These are phyloP conservation scores for Dryobota labecula DNA, from an alignment of 2,888 invertebrate species.

Conservation along the genomic window DNA sequence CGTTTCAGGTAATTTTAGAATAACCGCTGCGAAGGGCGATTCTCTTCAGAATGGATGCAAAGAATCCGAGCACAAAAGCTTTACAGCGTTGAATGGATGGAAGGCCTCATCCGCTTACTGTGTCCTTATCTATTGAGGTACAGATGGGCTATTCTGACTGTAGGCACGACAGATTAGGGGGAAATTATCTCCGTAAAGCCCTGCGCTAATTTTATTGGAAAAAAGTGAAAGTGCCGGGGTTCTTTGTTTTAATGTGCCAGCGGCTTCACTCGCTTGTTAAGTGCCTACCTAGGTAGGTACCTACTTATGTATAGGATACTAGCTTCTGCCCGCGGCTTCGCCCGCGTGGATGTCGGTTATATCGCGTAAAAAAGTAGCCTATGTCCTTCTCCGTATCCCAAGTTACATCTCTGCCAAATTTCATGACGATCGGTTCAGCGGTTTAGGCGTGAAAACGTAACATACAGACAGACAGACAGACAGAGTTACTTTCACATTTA, in stretches of 20 bases:
- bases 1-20: conserved; percentile 44
- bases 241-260: conserved; percentile 14
- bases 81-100: conserved; percentile 48
- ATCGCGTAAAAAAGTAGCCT: too few relatives aligned
- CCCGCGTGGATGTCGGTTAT: too few relatives aligned
- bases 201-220: conserved; percentile 15
- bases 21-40: conserved; percentile 21
- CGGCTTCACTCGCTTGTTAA: background rate
- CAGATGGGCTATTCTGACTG: conserved; percentile 42
- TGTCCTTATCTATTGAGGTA: conserved; percentile 60
- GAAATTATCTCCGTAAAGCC: conserved; percentile 36
- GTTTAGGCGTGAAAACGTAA: too few relatives aligned
- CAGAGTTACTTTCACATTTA: too few relatives aligned
- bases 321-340: too few relatives aligned
- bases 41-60: conserved; percentile 42
- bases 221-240: conserved; percentile 2
- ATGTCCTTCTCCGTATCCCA: too few relatives aligned
- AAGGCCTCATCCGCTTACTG: conserved; percentile 43
- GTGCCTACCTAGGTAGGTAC: background rate
- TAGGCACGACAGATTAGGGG: conserved; percentile 39
- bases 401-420: too few relatives aligned
- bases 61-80: conserved; percentile 54
- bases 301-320: background rate
- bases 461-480: too few relatives aligned
- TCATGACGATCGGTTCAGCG: too few relatives aligned